Conservation (phyloP, 2,888 invertebrate species). For the Dynastes tityus region DNA sequence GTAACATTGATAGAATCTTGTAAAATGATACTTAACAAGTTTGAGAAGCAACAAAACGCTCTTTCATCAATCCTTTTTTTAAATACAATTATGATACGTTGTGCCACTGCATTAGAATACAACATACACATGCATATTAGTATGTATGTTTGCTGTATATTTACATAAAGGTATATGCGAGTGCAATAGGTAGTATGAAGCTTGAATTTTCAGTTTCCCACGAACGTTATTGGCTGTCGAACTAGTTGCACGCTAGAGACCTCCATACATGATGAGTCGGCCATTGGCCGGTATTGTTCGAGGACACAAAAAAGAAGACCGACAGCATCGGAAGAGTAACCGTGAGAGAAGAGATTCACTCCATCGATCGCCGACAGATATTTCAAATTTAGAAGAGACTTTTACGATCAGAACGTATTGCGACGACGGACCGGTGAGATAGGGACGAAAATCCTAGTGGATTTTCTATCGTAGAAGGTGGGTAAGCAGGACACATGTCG, state of each 20-base stretch:
- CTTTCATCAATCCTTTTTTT: too few relatives aligned
- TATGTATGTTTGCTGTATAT: too few relatives aligned
- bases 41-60: too few relatives aligned
- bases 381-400: constrained; percentile 62
- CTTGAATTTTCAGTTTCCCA: constrained; percentile 58
- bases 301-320: constrained; percentile 43
- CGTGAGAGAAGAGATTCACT: constrained; percentile 46
- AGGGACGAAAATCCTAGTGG: constrained; percentile 64
- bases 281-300: constrained; percentile 53
- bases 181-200: constrained; percentile 48
- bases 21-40: too few relatives aligned
- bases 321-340: constrained; percentile 23
- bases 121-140: too few relatives aligned
- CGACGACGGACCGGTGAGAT: constrained; percentile 61
- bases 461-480: constrained; percentile 66
- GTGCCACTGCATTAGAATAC: too few relatives aligned
- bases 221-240: constrained; percentile 59
- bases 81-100: too few relatives aligned
- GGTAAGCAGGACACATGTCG: constrained; percentile 75
- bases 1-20: too few relatives aligned
- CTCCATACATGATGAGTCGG: constrained; percentile 52
- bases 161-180: neutral
- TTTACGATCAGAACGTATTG: constrained; percentile 64
- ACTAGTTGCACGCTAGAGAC: constrained; percentile 57
- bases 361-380: constrained; percentile 55